These are phyloP conservation scores for Tachysurus fulvidraco DNA, from an alignment of 2,113 vertebrate genomes.

Conservation along the genomic window DNA sequence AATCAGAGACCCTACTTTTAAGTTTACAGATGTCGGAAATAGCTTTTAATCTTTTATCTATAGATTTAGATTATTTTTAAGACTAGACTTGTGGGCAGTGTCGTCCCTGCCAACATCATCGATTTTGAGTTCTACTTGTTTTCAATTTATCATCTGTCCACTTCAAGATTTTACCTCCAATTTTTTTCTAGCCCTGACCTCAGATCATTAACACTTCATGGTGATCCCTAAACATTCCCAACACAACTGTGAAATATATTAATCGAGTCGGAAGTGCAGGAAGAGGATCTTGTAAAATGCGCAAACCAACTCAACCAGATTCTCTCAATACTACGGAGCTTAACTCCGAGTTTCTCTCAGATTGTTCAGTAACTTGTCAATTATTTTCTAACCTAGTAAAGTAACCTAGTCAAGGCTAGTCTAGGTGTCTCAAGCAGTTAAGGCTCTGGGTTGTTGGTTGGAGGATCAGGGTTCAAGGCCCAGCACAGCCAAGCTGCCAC, in stretches of 20 bases:
- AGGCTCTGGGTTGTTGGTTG: no score
- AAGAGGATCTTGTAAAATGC: not conserved
- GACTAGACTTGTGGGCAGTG: not conserved
- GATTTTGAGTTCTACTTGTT: not conserved
- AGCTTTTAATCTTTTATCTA: not conserved
- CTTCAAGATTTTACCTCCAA: no score
- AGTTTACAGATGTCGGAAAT: not conserved
- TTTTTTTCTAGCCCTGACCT: not conserved
- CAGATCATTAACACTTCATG: not conserved
- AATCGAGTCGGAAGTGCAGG: not conserved
- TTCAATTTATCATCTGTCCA: not conserved
- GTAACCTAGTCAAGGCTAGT: no score
- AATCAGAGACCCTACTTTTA: no score
- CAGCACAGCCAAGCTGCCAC: no score
- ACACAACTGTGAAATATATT: not conserved
- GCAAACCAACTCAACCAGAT: not conserved
- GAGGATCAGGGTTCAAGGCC: no score
- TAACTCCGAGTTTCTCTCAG: not conserved
- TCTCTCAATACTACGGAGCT: not conserved
- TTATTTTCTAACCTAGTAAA: no score
- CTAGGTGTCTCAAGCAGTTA: no score
- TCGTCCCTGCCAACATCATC: not conserved
- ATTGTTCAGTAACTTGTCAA: not conserved
- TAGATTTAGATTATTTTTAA: not conserved
- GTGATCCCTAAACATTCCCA: not conserved